Base-by-base conservation (phyloP, 2,113 vertebrate species). In the Ceyx cyanopectus region DNA sequence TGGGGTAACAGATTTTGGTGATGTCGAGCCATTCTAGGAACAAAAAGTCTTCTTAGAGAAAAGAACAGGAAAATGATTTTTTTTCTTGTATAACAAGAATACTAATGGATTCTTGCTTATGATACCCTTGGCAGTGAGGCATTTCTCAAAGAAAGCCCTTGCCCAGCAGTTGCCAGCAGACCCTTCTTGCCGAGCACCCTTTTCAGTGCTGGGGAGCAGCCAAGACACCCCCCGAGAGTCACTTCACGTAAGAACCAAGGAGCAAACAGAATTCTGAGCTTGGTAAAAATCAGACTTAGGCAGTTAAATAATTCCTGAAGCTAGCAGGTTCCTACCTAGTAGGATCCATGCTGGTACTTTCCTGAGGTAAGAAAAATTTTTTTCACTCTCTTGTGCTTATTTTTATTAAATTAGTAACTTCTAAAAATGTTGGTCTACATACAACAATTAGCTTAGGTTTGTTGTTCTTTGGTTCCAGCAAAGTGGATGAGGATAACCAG, bases 111-210 rank as follows among this genome's bases (percentile, higher is more conserved):
- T 9, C 20, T 56, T 76, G 21, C 41, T 83, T 32, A 27, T 16
- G 15, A 45, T 24, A 17, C 43, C 11, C 4, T 7, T 23, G 57
- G n/a, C 26, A 2, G 0, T 5, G 34, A 66, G 51, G 30, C 0
- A 1, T 50, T 66, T 58, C n/a, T 45, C 53, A 19, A 5, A 24
- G 15, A 14, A 37, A 30, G 34, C 7, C 15, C 48, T 3, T 48
- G 17, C 60, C 18, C 20, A 7, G 60, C 12, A 23, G 37, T 2
- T 57, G 34, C 41, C 50, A 32, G 43, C 41, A 48, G 26, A 27
- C 6, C 12, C 12, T 21, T 22, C 12, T 1, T 15, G 26, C 53
- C 32, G 23, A 51, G 24, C 50, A 5, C 0, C 5, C 14, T 7
- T 17, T 27, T 18, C 4, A 9, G 3, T 16, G 7, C 5, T 16